Base-by-base conservation (phyloP, 2,888 invertebrate genomes). In the Aquatica leii region DNA sequence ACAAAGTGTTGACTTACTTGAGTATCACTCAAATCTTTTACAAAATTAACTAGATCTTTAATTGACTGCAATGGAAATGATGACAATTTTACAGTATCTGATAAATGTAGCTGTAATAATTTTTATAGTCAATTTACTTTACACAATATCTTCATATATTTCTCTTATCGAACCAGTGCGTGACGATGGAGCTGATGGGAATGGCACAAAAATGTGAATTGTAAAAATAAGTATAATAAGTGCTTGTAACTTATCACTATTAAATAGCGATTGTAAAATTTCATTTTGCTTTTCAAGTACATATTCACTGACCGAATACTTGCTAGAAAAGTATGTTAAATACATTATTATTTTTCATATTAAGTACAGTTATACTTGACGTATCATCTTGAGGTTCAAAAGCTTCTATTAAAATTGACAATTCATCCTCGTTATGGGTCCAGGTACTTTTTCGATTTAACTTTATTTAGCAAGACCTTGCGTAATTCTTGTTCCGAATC, bases 51-150 rank as follows among this genome's bases (percentile, higher is more conserved):
- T 31, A 31, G 31, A 31, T 6, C 31, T 31, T 31, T 31, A 31
- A 9, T 31, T 9, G 31, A 31, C 31, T 31, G 31, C 31, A 31
- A 31, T 31, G 31, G 31, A 9, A 31, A 31, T 31, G 31, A 31
- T 31, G 31, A 9, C 31, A 31, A 9, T 31, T 31, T 31, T 9
- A 31, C 31, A 31, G 31, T 31, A 31, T 31, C 31, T 4, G 31
- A 9, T 31, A 31, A 31, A 31, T 31, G 31, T 4, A 31, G 31
- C 9, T 31, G 31, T 9, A 37, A 37, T 37, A 37, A 37, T 37
- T 37, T 37, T 37, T 37, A 37, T 6, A 31, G 37, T 37, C n/a
- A 37, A 37, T n/a, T 37, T 37, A n/a, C 9, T 37, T 37, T 37
- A 3, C 9, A 37, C 37, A 37, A 37, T 37, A n/a, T 37, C 37